These are phyloP conservation scores for Rhinoptilus africanus DNA, from an alignment of 2,113 vertebrate genomes.

Conservation along the genomic window DNA sequence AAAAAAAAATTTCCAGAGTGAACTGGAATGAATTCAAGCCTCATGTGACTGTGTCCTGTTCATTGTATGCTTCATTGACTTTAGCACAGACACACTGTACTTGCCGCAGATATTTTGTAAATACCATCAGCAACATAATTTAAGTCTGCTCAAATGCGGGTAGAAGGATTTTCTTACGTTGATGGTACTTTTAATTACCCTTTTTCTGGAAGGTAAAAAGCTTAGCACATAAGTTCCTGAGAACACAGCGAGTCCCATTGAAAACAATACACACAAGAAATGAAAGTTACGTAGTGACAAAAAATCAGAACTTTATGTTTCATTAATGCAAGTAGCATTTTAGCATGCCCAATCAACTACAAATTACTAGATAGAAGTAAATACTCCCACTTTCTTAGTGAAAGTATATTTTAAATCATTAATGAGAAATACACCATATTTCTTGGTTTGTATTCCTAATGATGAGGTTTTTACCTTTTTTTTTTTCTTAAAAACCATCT, in stretches of 20 bases:
- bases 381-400: background rate
- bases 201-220: background rate
- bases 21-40: conserved; percentile 50
- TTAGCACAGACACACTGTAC: conserved; percentile 67
- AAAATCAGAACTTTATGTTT: background rate
- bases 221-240: background rate
- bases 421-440: background rate
- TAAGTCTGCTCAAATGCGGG: background rate
- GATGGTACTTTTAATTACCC: background rate
- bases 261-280: background rate
- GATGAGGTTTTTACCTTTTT: background rate
- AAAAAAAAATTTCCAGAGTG: conserved; percentile 10
- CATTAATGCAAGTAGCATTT: background rate
- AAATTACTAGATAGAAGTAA: background rate
- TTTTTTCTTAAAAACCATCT: background rate
- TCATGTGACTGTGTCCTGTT: conserved; percentile 70
- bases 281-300: background rate
- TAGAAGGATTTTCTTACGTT: conserved; percentile 26
- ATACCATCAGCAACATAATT: conserved; percentile 57
- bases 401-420: background rate
- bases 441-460: background rate
- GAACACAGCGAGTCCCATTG: background rate
- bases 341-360: background rate
- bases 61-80: conserved; percentile 65
- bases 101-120: conserved; percentile 70